Evolutionary conservation across 1,140 invertebrate species (phyloP), one percentile per base, ranked within the genome.

Genomic region (Eumaeus atala): DNA sequence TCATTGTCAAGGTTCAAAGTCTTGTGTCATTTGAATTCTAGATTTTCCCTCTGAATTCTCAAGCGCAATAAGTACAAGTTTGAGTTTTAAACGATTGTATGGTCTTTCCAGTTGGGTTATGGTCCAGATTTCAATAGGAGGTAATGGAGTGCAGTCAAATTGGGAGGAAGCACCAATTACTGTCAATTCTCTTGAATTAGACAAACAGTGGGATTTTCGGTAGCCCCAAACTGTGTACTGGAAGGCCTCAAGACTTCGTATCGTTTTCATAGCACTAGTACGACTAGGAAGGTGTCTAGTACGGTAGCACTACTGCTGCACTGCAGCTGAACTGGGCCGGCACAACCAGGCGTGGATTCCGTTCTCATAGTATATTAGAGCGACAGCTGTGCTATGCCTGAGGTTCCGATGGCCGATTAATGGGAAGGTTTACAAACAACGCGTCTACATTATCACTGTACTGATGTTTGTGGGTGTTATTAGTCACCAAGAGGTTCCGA

Each of bases 101-200:
- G 12, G 16, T 51, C 51, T 71, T 36, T 56, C 9, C 3, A 0
- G 0, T 10, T 11, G 4, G 0, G 0, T 5, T 70, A 64, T 14
- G 12, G 58, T 57, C 53, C 12, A 58, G 35, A 51, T 66, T 74
- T 4, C 21, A 6, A 35, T 66, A 55, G 3, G 11, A 1, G 17
- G 48, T 38, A 34, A 50, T 71, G 64, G 66, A 74, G 73, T 78
- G 67, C 72, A 70, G 56, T 70, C 65, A 63, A 66, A 77, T 79
- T 72, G 70, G 55, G 58, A 77, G 77, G 77, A 80, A 77, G 72
- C 58, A 14, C 61, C 77, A 80, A 77, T 80, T 80, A 77, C 61
- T 66, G 61, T 62, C 77, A 80, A 80, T 77, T 77, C 66, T 62
- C 56, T 61, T 68, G 70, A 70, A 71, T 79, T 76, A 78, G 70